Percentiles rank a stretch among this genome's conserved stretches.
Evolutionary conservation across 2,797 vertebrate genomes (phyloP).

Genomic region (Phataginus tricuspis): DNA sequence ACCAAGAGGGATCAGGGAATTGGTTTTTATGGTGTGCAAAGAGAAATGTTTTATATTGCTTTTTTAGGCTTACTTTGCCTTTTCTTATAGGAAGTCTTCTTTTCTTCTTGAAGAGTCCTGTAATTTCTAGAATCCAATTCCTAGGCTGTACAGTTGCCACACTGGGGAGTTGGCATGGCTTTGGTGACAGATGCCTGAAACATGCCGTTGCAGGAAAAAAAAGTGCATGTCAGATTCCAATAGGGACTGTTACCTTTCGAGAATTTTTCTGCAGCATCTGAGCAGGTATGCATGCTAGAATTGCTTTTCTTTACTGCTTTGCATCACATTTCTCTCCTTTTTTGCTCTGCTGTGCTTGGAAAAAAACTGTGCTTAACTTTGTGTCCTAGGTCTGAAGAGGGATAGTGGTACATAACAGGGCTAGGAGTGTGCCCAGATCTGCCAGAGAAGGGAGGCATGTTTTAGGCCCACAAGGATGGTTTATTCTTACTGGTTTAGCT

Average conservation of each 20-base stretch:
- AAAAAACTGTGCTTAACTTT: conserved; percentile 41
- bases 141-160: not conserved
- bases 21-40: conserved; percentile 48
- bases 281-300: not conserved
- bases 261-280: conserved; percentile 53
- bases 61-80: conserved; percentile 53
- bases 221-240: conserved; percentile 43
- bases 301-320: conserved; percentile 31
- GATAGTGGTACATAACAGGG: not conserved
- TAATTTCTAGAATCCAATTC: conserved; percentile 23
- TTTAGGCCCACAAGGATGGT: not conserved
- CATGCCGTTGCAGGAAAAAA: conserved; percentile 11
- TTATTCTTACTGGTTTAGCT: conserved; percentile 49
- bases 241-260: not conserved
- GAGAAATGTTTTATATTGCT: conserved; percentile 24
- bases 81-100: conserved; percentile 40
- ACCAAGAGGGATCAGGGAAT: not conserved
- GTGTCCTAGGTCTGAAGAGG: not conserved
- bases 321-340: not conserved
- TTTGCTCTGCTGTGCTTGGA: not conserved
- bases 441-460: not conserved
- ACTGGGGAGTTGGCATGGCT: not conserved
- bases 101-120: not conserved
- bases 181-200: conserved; percentile 51
- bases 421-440: not conserved